A percentile compares a stretch with the other conserved stretches of the same genome.
phyloP scores from a whole-genome alignment of 2,113 vertebrate species.

The Rhombomys opimus region DNA sequence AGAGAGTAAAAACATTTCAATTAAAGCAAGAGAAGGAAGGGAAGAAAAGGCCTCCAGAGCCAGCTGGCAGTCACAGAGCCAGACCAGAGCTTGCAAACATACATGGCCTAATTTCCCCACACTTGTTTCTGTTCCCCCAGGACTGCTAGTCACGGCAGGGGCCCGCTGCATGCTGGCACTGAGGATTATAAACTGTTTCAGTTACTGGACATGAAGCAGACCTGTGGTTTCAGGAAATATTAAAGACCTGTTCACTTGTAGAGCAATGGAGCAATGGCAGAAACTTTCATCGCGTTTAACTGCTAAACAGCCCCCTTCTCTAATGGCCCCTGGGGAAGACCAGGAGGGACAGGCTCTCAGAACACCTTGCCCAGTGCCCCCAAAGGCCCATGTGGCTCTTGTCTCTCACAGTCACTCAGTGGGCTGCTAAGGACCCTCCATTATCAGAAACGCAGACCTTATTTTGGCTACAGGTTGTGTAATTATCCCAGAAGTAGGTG shows the following conservation, averaged over 20 bases:
- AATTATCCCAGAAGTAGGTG: not conserved
- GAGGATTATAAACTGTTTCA: slow-evolving; percentile 68
- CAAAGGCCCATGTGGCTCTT: not conserved
- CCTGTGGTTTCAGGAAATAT: slow-evolving; percentile 71
- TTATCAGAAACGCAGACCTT: slow-evolving; percentile 22
- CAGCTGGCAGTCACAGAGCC: slow-evolving; percentile 36
- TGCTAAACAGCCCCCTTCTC: slow-evolving; percentile 61
- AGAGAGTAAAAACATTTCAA: not conserved
- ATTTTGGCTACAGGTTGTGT: not conserved
- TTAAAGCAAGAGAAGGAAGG: not conserved
- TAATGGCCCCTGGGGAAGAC: slow-evolving; percentile 66
- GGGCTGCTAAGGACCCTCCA: slow-evolving; percentile 24
- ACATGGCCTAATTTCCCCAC: slow-evolving; percentile 8
- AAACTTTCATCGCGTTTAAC: slow-evolving; percentile 78
- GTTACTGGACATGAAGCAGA: slow-evolving; percentile 71
- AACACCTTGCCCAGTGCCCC: not conserved
- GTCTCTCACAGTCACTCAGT: not conserved
- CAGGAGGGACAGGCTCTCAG: not conserved
- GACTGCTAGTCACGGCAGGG: not conserved
- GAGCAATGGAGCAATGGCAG: slow-evolving; percentile 74
- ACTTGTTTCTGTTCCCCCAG: slow-evolving; percentile 65
- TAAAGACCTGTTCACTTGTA: slow-evolving; percentile 66
- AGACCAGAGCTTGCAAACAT: slow-evolving; percentile 53
- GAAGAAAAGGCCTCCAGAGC: not conserved
- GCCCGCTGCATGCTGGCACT: slow-evolving; percentile 45